Evolutionary conservation across 2,113 vertebrate species (phyloP).

Genomic region (Hippopotamus amphibius): DNA sequence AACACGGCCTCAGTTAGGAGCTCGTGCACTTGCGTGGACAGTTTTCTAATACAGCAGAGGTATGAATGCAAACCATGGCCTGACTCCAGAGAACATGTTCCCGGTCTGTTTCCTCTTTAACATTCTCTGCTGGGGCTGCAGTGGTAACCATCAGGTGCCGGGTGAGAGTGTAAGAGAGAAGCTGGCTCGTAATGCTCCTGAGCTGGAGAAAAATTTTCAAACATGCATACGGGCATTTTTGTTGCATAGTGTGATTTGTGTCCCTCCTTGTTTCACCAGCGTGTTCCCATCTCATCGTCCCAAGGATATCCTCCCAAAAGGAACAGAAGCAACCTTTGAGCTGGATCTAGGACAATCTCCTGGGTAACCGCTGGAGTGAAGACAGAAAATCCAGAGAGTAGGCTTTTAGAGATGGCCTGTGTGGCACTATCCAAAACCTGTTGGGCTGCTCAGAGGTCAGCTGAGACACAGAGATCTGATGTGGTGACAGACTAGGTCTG

Average conservation of each 20-base stretch:
- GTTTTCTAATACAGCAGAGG: background rate
- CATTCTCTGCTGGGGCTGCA: background rate
- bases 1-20: background rate
- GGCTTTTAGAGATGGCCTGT: background rate
- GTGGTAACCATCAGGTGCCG: background rate
- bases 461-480: background rate
- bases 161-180: background rate
- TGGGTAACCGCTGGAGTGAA: background rate
- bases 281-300: background rate
- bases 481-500: background rate
- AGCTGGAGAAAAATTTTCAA: background rate
- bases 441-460: background rate
- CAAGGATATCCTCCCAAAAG: background rate
- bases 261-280: background rate
- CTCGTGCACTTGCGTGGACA: fast-evolving
- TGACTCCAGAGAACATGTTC: background rate
- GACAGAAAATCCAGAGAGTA: background rate
- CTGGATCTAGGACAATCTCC: background rate
- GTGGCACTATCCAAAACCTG: background rate
- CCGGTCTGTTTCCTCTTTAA: background rate
- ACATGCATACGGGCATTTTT: background rate
- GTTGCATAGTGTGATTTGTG: background rate
- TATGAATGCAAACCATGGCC: background rate
- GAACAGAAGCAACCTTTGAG: background rate
- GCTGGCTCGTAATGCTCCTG: background rate